Percentiles rank a stretch among this genome's conserved stretches.
Evolutionary conservation across 2,113 vertebrate genomes (phyloP).

Genomic region (Eidolon helvum): DNA sequence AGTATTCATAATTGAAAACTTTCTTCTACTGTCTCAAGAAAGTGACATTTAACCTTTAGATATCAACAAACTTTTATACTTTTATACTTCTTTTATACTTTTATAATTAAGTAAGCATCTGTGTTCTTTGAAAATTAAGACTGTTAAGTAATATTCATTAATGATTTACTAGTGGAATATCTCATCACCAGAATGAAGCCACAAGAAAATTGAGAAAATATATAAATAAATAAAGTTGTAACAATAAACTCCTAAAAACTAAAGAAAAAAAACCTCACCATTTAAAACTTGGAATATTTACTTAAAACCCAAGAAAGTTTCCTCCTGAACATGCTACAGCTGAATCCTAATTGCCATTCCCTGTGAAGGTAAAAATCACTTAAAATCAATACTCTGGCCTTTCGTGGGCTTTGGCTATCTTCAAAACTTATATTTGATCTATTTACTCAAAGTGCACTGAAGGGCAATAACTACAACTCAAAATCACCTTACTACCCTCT

Average conservation of each 20-base stretch:
- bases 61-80: not conserved
- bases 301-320: not conserved
- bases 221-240: not conserved
- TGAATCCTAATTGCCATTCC: conserved; percentile 16
- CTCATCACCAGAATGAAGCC: not conserved
- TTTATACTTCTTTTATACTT: not conserved
- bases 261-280: not conserved
- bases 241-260: not conserved
- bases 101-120: not conserved
- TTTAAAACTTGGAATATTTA: not conserved
- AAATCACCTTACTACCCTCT: not conserved
- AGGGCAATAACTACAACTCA: conserved; percentile 46
- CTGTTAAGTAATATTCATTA: not conserved
- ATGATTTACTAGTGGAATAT: not conserved
- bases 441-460: conserved; percentile 29
- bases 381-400: conserved; percentile 54
- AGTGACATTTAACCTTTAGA: not conserved
- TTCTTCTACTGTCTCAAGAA: not conserved
- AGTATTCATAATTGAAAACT: not conserved
- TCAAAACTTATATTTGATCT: conserved; percentile 44
- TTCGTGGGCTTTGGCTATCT: not conserved
- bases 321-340: not conserved
- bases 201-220: not conserved
- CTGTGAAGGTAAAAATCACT: not conserved
- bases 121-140: conserved; percentile 20